These are phyloP conservation scores for rabbit (Oryctolagus cuniculus) DNA, from an alignment of 2,113 vertebrate species.

Conservation along the genomic window DNA sequence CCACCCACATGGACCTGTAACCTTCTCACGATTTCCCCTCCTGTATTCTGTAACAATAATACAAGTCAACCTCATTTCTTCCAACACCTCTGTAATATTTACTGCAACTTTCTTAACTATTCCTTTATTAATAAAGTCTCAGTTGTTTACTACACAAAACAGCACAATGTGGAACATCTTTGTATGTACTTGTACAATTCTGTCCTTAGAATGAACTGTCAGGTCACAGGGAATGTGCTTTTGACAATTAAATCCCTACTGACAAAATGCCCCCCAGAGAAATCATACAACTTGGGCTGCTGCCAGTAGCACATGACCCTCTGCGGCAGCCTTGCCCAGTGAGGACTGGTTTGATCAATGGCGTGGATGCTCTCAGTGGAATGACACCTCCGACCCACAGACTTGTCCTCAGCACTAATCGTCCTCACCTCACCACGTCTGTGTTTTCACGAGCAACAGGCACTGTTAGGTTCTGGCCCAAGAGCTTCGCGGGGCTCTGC, in stretches of 20 bases:
- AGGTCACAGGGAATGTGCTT: not conserved
- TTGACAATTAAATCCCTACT: not conserved
- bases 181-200: not conserved
- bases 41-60: not conserved
- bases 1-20: not conserved
- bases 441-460: not conserved
- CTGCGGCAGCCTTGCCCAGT: not conserved
- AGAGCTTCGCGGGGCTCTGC: not conserved
- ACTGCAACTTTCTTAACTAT: not conserved
- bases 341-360: not conserved
- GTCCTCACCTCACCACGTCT: not conserved
- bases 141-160: not conserved
- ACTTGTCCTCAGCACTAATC: not conserved
- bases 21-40: not conserved
- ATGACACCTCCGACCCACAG: not conserved
- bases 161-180: not conserved
- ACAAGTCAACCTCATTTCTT: not conserved
- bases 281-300: not conserved
- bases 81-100: not conserved
- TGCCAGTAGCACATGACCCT: not conserved
- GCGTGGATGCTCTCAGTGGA: not conserved
- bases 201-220: not conserved
- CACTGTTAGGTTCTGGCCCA: not conserved
- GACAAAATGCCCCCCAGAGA: conserved; percentile 1
- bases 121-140: not conserved